A percentile compares a stretch with the other conserved stretches of the same genome.
Evolutionary conservation across 1,140 invertebrate species (phyloP).

Genomic region (Solen grandis): DNA sequence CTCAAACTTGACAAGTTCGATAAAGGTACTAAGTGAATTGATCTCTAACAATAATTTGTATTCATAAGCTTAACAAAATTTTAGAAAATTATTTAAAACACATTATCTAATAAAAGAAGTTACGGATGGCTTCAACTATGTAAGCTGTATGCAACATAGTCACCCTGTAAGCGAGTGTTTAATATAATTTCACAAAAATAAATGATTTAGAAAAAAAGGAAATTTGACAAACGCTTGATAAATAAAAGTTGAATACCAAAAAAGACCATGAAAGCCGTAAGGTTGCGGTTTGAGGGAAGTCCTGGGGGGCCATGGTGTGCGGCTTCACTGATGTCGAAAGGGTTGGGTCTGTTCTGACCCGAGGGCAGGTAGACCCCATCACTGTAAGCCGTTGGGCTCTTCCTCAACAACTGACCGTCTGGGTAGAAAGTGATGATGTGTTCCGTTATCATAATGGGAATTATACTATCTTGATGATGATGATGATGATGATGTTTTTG

Average conservation of each 20-base stretch:
- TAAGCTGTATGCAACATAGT: too few relatives aligned
- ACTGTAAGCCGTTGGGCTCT: conserved; percentile 94
- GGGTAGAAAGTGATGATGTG: conserved; percentile 12
- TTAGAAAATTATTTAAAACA: too few relatives aligned
- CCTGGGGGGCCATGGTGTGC: conserved; percentile 93
- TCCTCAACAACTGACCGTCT: conserved; percentile 93
- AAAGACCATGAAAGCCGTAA: conserved; percentile 96
- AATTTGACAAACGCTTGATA: background rate
- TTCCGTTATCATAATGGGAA: background rate
- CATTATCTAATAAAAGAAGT: too few relatives aligned
- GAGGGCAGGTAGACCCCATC: conserved; percentile 91
- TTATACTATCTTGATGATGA: background rate
- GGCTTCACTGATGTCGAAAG: conserved; percentile 91
- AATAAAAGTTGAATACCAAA: conserved; percentile 94
- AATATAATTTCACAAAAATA: too few relatives aligned
- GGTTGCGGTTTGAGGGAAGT: conserved; percentile 90
- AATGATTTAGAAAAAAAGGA: background rate
- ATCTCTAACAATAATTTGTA: too few relatives aligned
- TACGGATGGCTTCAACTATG: too few relatives aligned
- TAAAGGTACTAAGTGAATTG: too few relatives aligned
- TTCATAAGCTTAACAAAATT: too few relatives aligned
- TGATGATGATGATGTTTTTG: too few relatives aligned
- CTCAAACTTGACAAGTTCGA: too few relatives aligned
- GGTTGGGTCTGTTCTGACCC: conserved; percentile 92
- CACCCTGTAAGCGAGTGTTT: too few relatives aligned